Evolutionary conservation across 2,113 vertebrate genomes (phyloP), one percentile per base, ranked within the genome.

Genomic region (Indicator maculatus): DNA sequence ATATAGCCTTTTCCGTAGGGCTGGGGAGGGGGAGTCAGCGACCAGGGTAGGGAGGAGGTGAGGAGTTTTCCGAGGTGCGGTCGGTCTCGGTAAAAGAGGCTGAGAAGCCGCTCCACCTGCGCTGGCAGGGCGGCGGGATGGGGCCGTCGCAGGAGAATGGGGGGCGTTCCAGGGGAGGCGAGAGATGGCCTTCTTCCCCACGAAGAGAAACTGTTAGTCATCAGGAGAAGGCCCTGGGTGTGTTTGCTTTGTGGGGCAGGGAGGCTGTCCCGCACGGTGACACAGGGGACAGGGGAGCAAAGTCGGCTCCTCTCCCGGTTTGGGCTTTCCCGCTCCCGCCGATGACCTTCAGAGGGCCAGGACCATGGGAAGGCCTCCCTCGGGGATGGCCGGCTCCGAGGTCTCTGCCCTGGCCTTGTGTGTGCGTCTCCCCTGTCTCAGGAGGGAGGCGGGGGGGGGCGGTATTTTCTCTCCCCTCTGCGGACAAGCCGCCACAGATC

Each of bases 151-250:
- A 6, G 65, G 15, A n/a, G 7, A 16, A 20, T 52, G 24, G 67
- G 36, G 33, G 36, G 31, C 1, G 47, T 14, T 16, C 15, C n/a
- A 1, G 33, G 61, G 27, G 16, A 55, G 31, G 16, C 0, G 30
- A 8, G 56, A 61, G 8, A 12, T 3, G 5, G 61, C 19, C 2
- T 15, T 18, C 63, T 45, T 31, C 36, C 15, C 27, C 6, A 31
- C 28, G 17, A 24, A 70, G 56, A 61, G 93, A 95, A 90, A 83
- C 88, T 90, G 38, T 95, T 90, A 92, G 77, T 96, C 94, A 93
- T 5, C 3, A 3, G 2, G 28, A 23, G 67, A 41, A 76, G 28
- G 12, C 76, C 58, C 31, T 7, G 28, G 53, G 47, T 1, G 31
- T 83, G 61, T 64, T 87, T 14, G 41, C 19, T 39, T 8, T 4